Evolutionary conservation across 2,888 invertebrate genomes (phyloP).

Genomic region (Endomychus coccineus): DNA sequence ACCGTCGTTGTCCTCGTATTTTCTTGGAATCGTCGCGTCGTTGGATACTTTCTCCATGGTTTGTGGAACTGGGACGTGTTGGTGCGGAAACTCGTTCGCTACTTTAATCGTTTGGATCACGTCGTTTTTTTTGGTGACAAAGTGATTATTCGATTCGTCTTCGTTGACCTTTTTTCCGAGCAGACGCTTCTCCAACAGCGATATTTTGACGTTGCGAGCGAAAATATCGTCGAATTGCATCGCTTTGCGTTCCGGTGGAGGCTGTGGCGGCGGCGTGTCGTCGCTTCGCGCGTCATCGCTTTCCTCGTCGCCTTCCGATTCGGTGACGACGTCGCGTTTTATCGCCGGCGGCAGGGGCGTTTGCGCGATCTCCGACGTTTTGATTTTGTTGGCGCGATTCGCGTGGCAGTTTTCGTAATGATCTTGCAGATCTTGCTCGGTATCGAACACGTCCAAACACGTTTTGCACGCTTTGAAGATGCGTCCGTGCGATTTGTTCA

Average conservation of each 20-base stretch:
- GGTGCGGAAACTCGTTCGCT: conserved; percentile 18
- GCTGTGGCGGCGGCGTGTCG: conserved; percentile 8
- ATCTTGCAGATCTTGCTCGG: conserved; percentile 45
- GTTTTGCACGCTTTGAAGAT: conserved; percentile 52
- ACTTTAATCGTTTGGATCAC: conserved; percentile 6
- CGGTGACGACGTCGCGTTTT: conserved; percentile 4
- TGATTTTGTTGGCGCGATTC: conserved; percentile 13
- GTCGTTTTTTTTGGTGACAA: conserved; percentile 7
- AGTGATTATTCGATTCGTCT: not conserved
- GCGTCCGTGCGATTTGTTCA: conserved; percentile 52
- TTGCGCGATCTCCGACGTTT: conserved; percentile 7
- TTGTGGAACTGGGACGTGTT: conserved; percentile 14
- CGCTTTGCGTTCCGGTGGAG: not conserved
- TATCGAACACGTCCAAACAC: conserved; percentile 52
- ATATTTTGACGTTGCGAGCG: conserved; percentile 25
- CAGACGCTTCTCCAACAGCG: conserved; percentile 37
- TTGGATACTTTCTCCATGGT: conserved; percentile 4
- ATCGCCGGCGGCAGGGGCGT: conserved; percentile 15
- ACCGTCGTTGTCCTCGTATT: conserved; percentile 10
- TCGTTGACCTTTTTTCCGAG: conserved; percentile 26
- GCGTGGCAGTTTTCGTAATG: conserved; percentile 43
- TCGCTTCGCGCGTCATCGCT: conserved; percentile 18
- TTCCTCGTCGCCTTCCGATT: conserved; percentile 19
- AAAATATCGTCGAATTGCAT: conserved; percentile 6
- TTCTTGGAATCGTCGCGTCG: conserved; percentile 4